Evolutionary conservation across 2,888 invertebrate species (phyloP), one percentile per base, ranked within the genome.

Genomic region (Atherix ibis): DNA sequence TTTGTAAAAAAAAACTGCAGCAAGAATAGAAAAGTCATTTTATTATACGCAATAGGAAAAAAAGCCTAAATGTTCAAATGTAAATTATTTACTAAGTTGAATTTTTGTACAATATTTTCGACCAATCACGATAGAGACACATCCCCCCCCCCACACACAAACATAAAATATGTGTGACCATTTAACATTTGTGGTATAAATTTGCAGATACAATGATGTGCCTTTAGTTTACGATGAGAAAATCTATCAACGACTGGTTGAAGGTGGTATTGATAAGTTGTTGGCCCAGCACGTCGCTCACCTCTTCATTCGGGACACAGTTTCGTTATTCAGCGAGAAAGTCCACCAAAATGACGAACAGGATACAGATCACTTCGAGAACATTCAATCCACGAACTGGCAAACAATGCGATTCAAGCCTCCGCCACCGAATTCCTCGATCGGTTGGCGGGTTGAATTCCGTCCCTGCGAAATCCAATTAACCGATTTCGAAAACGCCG

Each of bases 401-500:
- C 95, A 97, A 65, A 92, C 94, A 19, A 92, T 97, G 92, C 71
- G 92, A 26, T 98, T 98, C 65, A 98, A 98, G 65, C 95, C 95
- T 18, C 97, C 97, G 27, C 92, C 94, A 16, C 88, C 92, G 0
- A 80, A 91, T 57, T 88, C 91, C 6, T 70, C 85, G 32, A 98
- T 99, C 51, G 98, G 98, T 24, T 99, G 98, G 98, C 73, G 98
- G 45, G 98, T 99, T 2, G 98, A 99, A 67, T 99, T 99, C 67
- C 76, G 98, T 18, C 97, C 98, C 27, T 97, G 97, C 58, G 94
- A 92, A 64, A 85, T 91, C 14, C 98, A 99, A 63, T 73, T 98
- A 46, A 97, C 98, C 0, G 97, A 98, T 66, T 98, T 98, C 65
- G 98, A 99, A 66, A 99, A 99, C 66, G 97, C 98, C 1, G 98